Conservation (phyloP, 1,140 invertebrate genomes). For the Mercenaria mercenaria region DNA sequence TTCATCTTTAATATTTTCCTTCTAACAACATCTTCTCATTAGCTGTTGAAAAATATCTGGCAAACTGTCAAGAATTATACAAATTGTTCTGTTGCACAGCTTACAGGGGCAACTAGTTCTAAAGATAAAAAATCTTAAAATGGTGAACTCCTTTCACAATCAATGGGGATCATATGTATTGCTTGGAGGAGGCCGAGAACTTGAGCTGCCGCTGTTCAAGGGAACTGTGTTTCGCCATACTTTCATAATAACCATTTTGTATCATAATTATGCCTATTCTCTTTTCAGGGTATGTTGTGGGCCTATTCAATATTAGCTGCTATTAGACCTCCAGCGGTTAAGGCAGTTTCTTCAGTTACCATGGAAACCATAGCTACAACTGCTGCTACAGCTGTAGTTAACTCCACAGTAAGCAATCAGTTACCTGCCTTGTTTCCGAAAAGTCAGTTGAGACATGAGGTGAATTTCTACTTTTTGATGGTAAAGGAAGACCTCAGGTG, state of each 20-base stretch:
- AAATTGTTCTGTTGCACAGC: too few relatives aligned
- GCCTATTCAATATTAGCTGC: slow-evolving; percentile 89
- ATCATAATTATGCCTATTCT: not conserved
- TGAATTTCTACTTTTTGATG: too few relatives aligned
- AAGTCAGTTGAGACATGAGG: too few relatives aligned
- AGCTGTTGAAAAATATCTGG: too few relatives aligned
- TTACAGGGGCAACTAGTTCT: too few relatives aligned
- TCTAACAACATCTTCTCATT: too few relatives aligned
- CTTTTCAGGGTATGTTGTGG: slow-evolving; percentile 91
- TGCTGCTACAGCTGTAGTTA: not conserved
- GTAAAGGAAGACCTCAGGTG: too few relatives aligned
- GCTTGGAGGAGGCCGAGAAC: slow-evolving; percentile 88
- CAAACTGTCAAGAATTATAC: too few relatives aligned
- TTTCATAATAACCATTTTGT: not conserved
- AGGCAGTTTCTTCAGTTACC: not conserved
- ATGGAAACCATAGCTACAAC: not conserved
- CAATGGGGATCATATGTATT: slow-evolving; percentile 92
- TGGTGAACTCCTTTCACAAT: not conserved
- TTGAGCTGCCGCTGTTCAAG: slow-evolving; percentile 61
- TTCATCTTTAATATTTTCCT: too few relatives aligned
- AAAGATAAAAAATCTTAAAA: too few relatives aligned
- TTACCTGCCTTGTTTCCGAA: too few relatives aligned
- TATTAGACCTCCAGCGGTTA: slow-evolving; percentile 70
- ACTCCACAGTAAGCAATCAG: not conserved
- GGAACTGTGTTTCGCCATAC: too few relatives aligned